Conservation (phyloP, 2,797 vertebrate species). For the Pangasius djambal region DNA sequence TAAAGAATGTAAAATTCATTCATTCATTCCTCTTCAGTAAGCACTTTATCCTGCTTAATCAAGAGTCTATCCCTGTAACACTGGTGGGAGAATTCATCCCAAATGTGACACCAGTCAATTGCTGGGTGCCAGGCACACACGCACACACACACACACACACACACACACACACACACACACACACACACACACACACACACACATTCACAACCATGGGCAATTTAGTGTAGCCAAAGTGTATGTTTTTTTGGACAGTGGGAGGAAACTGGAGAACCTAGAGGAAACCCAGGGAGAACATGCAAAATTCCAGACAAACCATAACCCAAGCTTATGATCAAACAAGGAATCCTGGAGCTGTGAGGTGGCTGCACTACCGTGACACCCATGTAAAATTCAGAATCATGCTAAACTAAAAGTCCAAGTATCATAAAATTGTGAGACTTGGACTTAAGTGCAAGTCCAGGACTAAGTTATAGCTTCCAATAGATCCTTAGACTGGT, state of each 20-base stretch:
- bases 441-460: neutral
- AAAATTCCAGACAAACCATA: neutral
- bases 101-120: neutral
- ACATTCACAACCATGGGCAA: neutral
- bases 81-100: neutral
- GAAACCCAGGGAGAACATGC: neutral
- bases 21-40: neutral
- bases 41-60: neutral
- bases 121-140: neutral
- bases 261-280: neutral
- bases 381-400: neutral
- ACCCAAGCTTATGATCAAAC: neutral
- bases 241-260: neutral
- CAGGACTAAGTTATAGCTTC: neutral
- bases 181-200: neutral
- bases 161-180: neutral
- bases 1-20: no score
- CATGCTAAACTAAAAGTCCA: neutral
- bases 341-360: neutral
- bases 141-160: neutral
- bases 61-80: neutral
- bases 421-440: neutral
- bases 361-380: no score
- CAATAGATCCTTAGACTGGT: neutral
- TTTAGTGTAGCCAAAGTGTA: neutral